A percentile compares a stretch with the other conserved stretches of the same genome.
Evolutionary conservation across 2,113 vertebrate genomes (phyloP).

Genomic region (Microcebus griseorufus): DNA sequence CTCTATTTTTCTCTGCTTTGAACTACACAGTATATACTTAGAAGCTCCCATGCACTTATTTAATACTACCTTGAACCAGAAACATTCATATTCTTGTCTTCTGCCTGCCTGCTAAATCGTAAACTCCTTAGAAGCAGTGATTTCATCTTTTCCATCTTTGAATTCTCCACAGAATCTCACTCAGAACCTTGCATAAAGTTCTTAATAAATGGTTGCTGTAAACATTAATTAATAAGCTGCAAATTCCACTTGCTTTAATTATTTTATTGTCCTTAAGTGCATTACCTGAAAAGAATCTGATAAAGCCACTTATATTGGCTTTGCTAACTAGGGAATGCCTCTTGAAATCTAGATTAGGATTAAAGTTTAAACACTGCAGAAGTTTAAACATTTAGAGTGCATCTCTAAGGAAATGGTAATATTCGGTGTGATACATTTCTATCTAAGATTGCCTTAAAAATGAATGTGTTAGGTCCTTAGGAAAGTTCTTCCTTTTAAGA

Average conservation of each 20-base stretch:
- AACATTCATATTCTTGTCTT: slow-evolving; percentile 13
- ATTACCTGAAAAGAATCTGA: slow-evolving; percentile 49
- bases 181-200: slow-evolving; percentile 38
- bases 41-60: neutral
- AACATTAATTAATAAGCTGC: slow-evolving; percentile 30
- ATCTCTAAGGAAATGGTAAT: slow-evolving; percentile 34
- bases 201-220: slow-evolving; percentile 10
- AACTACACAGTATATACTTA: neutral
- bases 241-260: slow-evolving; percentile 30
- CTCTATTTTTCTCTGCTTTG: neutral
- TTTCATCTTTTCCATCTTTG: slow-evolving; percentile 22
- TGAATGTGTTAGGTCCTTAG: neutral
- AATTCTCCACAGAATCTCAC: slow-evolving; percentile 29
- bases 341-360: slow-evolving; percentile 40
- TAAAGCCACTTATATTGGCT: neutral
- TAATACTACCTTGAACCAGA: neutral
- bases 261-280: slow-evolving; percentile 6
- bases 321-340: neutral
- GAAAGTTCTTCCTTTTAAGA: slow-evolving; percentile 3
- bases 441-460: slow-evolving; percentile 46
- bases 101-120: slow-evolving; percentile 19
- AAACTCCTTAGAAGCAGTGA: neutral
- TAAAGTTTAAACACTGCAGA: slow-evolving; percentile 18
- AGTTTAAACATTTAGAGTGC: neutral
- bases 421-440: neutral